Base-by-base conservation (phyloP, 92 coral and sea anemone genomes). In the Hydrozoanthus gracilis region DNA sequence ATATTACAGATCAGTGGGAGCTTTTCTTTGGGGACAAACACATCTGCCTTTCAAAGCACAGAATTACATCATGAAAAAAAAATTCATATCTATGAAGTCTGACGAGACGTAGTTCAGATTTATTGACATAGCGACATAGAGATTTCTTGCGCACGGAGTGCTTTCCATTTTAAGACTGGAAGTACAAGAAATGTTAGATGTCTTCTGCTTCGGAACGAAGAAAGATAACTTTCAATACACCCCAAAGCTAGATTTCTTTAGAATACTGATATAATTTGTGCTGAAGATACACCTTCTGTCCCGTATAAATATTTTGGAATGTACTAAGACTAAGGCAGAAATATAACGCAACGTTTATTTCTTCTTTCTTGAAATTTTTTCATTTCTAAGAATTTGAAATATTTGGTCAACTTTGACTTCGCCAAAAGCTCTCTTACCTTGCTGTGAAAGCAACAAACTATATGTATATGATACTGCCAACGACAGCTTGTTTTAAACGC, bases 41-140 rank as follows among this genome's bases (percentile, higher is more conserved):
- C 82, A 76, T 27, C 18, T 51, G 18, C 61, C 17, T 17, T 80
- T 35, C 44, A 65, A 12, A 16, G 72, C 46, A 18, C 69, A 50
- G 47, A 80, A 80, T 47, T 80, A 65, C 50, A 48, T 80, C 56
- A 17, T 48, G 66, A 80, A 65, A 13, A 64, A 64, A 80, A 80
- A 80, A 35, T 35, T 16, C 61, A 78, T 55, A 11, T 78, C 13
- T 6, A 58, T 11, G 48, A 8, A 49, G 62, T 47, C 16, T 8
- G 8, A 14, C 51, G 69, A 39, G 6, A 14, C 35, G 3, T 5
- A 46, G 15, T 10, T 9, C 7, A 15, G 39, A 48, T 7, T 80
- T 48, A 2, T 3, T 65, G 11, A n/a, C 39, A 27, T 64, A 12
- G 49, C 18, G 45, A 18, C 66, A 12, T 8, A 17, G 16, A 1